A percentile compares a stretch with the other conserved stretches of the same genome.
phyloP scores from a whole-genome alignment of 2,888 invertebrate genomes.

The Dioctria linearis region DNA sequence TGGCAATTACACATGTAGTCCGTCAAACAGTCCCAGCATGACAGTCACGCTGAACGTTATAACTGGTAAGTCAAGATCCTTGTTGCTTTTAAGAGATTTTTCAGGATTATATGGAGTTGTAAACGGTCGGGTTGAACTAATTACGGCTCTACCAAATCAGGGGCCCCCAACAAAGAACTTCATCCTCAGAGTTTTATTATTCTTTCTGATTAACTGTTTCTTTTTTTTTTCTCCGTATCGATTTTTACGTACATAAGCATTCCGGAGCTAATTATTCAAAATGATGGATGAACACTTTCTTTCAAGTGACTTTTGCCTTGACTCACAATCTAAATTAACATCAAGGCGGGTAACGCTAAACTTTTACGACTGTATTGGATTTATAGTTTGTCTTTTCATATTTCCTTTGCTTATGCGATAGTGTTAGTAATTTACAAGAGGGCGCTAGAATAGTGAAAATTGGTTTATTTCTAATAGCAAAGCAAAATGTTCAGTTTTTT shows the following conservation, averaged over 20 bases:
- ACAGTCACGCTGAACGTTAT: constrained; percentile 92
- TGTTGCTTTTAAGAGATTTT: neutral
- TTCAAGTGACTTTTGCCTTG: constrained; percentile 13
- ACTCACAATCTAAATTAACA: constrained; percentile 38
- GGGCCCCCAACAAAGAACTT: neutral
- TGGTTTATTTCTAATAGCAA: no score
- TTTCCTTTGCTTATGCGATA: no score
- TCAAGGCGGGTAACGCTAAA: neutral
- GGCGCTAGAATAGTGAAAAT: no score
- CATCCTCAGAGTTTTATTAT: neutral
- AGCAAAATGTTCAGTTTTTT: no score
- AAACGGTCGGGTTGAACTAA: neutral
- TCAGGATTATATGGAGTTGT: neutral
- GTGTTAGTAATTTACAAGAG: no score
- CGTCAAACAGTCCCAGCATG: constrained; percentile 92
- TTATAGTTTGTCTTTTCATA: no score
- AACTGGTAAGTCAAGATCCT: constrained; percentile 79
- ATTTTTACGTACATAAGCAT: constrained; percentile 30
- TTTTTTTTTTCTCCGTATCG: neutral
- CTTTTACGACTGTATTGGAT: no score
- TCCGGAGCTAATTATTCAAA: constrained; percentile 36
- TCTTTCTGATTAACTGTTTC: constrained; percentile 16
- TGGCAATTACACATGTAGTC: constrained; percentile 94
- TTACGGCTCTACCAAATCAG: neutral
- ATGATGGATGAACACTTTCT: constrained; percentile 39